Conservation (phyloP, 2,797 vertebrate species). For the Pangasius macronema region DNA sequence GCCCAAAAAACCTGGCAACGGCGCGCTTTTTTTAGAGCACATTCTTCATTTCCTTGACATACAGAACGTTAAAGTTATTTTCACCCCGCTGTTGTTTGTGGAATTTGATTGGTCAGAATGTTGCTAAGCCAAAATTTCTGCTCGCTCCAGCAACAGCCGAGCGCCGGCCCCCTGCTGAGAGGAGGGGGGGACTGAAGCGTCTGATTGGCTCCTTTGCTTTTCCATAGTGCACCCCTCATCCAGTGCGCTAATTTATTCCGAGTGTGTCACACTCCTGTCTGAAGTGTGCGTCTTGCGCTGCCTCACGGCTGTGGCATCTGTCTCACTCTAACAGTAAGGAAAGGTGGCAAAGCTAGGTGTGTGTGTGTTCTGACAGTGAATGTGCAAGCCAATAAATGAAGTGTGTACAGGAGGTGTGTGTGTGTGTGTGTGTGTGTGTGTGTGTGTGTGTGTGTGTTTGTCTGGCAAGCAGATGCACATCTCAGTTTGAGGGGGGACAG, state of each 20-base stretch:
- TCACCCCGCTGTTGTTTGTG: slow-evolving; percentile 67
- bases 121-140: slow-evolving; percentile 75
- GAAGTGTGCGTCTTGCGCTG: slow-evolving; percentile 50
- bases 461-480: slow-evolving; percentile 50
- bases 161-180: slow-evolving; percentile 59
- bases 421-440: slow-evolving; percentile 38
- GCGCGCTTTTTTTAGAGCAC: slow-evolving; percentile 61
- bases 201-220: slow-evolving; percentile 71
- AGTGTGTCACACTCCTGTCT: slow-evolving; percentile 60
- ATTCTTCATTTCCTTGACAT: slow-evolving; percentile 63
- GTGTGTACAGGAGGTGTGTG: slow-evolving; percentile 35
- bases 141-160: slow-evolving; percentile 68
- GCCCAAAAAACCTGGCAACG: slow-evolving; percentile 59
- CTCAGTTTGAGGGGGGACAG: slow-evolving; percentile 45
- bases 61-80: slow-evolving; percentile 78
- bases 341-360: slow-evolving; percentile 56
- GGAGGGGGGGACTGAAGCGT: slow-evolving; percentile 61
- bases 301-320: slow-evolving; percentile 54
- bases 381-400: slow-evolving; percentile 47
- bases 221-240: slow-evolving; percentile 62
- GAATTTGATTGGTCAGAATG: slow-evolving; percentile 75
- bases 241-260: slow-evolving; percentile 61
- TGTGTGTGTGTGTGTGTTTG: slow-evolving; percentile 49
- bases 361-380: slow-evolving; percentile 40
- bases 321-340: slow-evolving; percentile 52